Base-by-base conservation (phyloP, 2,113 vertebrate genomes). In the Nymphicus hollandicus region DNA sequence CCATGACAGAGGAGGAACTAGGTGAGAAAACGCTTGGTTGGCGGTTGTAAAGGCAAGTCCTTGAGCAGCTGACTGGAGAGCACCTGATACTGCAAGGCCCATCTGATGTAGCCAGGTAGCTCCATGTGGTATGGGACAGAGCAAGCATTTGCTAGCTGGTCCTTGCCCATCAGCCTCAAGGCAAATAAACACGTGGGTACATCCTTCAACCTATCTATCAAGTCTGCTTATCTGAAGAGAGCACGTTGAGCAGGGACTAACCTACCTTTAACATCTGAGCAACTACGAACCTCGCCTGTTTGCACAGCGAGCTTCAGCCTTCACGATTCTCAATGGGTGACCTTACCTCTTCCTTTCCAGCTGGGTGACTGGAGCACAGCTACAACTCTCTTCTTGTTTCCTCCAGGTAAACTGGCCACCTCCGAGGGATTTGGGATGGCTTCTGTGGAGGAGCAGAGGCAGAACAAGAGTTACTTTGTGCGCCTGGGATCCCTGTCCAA, bases 401-500 rank as follows among this genome's bases (percentile, higher is more conserved):
- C 71, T 33, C 16, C 94, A 98, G 98, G 95, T 79, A 16, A 83
- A 35, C 93, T 98, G 27, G 98, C 98, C 79, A 77, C 94, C 0
- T 47, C 95, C 3, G 86, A 97, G 53, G 98, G 97, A 2, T 71
- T 37, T 9, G 95, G 95, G 4, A 5, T 89, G 27, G 95, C 96
- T 9, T 95, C 98, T 0, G 69, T 98, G 84, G 96, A 98, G 94
- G 96, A 98, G 89, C 98, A 98, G 96, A 94, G 31, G 46, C 83
- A 69, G 77, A 94, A 96, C 10, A 91, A 64, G 81, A 98, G 98
- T 95, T 99, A 99, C 96, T 99, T 99, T 6, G 98, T 99, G 55
- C 98, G 99, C 8, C 96, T 99, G 98, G 99, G 99, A 4, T 99
- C 98, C 15, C 98, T 99, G 41, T 99, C 99, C 0, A 93, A 97